A percentile compares a stretch with the other conserved stretches of the same genome.
phyloP scores from a whole-genome alignment of 2,888 invertebrate genomes.

The Emesis furor region DNA sequence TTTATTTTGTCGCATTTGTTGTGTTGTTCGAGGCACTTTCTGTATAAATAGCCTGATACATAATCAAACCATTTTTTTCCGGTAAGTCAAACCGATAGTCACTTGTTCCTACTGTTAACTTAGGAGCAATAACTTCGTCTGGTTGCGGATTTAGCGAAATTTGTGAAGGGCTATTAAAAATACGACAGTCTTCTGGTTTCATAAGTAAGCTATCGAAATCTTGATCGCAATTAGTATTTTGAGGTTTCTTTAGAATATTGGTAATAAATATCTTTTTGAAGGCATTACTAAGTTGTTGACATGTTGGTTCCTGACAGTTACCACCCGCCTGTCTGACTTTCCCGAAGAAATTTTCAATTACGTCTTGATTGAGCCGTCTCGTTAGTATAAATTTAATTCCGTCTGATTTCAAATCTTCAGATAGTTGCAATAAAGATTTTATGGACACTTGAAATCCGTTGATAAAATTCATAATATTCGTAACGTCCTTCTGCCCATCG shows the following conservation, averaged over 20 bases:
- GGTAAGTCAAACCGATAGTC: not conserved
- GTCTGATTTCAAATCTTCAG: slow-evolving; percentile 37
- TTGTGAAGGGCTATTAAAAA: no score
- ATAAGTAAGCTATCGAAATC: no score
- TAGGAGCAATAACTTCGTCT: not conserved
- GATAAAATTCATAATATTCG: not conserved
- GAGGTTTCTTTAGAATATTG: no score
- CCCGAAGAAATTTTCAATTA: slow-evolving; percentile 33
- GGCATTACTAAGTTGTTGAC: not conserved
- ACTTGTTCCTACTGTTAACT: not conserved
- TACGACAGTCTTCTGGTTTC: no score
- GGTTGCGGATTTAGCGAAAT: not conserved
- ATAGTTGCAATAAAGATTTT: slow-evolving; percentile 30
- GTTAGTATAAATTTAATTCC: slow-evolving; percentile 34
- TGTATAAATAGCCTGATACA: no score
- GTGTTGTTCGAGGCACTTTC: not conserved
- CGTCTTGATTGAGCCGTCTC: slow-evolving; percentile 31
- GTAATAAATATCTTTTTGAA: not conserved
- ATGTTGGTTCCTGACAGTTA: not conserved
- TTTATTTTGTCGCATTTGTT: not conserved
- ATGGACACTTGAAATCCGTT: not conserved
- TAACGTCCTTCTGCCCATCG: not conserved
- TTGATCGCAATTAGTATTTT: no score
- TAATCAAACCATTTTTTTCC: no score
- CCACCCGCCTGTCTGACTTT: slow-evolving; percentile 26